Base-by-base conservation (phyloP, 2,888 invertebrate genomes). In the Cryptosula pallasiana region DNA sequence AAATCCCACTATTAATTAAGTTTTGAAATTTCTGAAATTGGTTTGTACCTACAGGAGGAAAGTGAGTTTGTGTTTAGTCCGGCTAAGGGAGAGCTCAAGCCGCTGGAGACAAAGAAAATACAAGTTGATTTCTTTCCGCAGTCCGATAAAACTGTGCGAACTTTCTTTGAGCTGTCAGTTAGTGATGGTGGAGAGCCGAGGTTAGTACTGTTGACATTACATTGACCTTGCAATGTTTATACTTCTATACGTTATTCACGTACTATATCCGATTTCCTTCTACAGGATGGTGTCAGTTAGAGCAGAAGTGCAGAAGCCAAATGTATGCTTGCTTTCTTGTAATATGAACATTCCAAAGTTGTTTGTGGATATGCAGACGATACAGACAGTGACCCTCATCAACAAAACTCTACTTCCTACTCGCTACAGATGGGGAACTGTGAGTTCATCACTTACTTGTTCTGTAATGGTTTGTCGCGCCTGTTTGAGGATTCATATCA, bases 331-430 rank as follows among this genome's bases (percentile, higher is more conserved):
- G 25, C 72, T 79, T 55, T 77, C 78, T 13, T 80, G 81, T 77
- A 75, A 80, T 36, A 71, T 83, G 3, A 71, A 73, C n/a, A 75
- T 82, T 74, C 76, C 77, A 0, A 79, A 79, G 54, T 81, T 83
- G 2, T 84, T 80, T 74, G 73, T 81, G 16, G 78, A 77, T 34
- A 81, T 83, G 2, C 79, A 81, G 2, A 76, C 77, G 35, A 72
- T 74, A 55, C 78, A 78, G 71, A 76, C 76, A 20, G 80, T 81
- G 29, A 76, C 75, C 20, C 76, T 84, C 20, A 74, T 79, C 74
- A 84, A 84, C 75, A 80, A 83, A 75, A 81, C 83, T 2, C 76
- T 80, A 2, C 75, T 84, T n/a, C 75, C 77, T 0, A 78, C 83
- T 34, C 73, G 73, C 25, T 84, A 79, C 75, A 73, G 78, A 45